Evolutionary conservation across 2,888 invertebrate genomes (phyloP).

Genomic region (Sinelater perroti): DNA sequence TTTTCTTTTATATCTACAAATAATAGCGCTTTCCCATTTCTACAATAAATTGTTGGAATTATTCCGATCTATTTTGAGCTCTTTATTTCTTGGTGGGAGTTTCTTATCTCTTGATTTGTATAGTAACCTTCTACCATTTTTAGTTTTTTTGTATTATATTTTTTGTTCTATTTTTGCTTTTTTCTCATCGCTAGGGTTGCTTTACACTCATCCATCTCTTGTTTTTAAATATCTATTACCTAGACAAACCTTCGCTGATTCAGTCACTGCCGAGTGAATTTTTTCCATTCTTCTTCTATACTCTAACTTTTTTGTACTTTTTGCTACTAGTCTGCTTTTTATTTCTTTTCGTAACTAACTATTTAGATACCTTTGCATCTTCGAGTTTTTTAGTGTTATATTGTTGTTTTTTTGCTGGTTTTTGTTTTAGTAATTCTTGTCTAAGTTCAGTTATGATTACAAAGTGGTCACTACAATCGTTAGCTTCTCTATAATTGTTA

Average conservation of each 20-base stretch:
- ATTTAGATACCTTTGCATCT: not conserved
- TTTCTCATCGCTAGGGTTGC: not conserved
- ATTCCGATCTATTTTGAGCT: not conserved
- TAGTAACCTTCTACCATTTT: not conserved
- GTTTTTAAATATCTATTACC: not conserved
- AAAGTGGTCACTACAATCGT: not conserved
- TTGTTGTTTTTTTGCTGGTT: not conserved
- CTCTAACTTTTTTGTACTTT: not conserved
- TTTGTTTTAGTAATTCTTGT: not conserved
- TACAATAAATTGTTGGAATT: not conserved
- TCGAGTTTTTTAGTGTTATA: not conserved
- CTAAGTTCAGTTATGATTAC: not conserved
- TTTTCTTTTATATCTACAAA: not conserved
- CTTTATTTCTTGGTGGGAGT: not conserved
- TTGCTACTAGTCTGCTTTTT: not conserved
- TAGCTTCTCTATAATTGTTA: not conserved
- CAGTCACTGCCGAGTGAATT: conserved; percentile 1
- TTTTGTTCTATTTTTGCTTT: not conserved
- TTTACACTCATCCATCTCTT: not conserved
- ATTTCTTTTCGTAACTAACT: not conserved
- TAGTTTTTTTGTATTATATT: not conserved
- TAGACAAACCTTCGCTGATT: not conserved
- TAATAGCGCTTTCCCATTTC: not conserved
- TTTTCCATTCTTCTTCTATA: conserved; percentile 5
- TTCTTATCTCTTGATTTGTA: not conserved